These are phyloP conservation scores for Sesamia inferens DNA, from an alignment of 2,888 invertebrate genomes.

Conservation along the genomic window DNA sequence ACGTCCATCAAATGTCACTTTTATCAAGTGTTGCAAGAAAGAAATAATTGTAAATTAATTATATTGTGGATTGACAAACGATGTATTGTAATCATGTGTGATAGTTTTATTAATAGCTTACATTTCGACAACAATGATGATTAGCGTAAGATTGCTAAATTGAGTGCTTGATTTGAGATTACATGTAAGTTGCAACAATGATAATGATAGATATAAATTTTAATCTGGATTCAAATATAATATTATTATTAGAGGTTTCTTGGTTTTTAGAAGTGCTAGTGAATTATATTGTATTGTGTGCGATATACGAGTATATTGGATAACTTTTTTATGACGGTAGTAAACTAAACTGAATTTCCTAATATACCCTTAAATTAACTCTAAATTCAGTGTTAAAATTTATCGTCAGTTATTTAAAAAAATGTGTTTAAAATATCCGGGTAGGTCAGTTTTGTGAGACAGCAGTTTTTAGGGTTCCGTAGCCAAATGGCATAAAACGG, in stretches of 20 bases:
- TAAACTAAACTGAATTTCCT: background rate
- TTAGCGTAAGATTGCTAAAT: slow-evolving; percentile 19
- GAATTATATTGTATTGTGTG: background rate
- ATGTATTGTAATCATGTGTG: slow-evolving; percentile 15
- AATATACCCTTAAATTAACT: background rate
- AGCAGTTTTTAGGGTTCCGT: too few relatives aligned
- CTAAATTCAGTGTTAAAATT: too few relatives aligned
- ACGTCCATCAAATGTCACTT: slow-evolving; percentile 28
- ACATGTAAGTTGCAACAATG: slow-evolving; percentile 3
- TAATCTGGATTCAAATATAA: background rate
- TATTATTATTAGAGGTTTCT: background rate
- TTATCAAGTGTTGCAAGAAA: slow-evolving; percentile 28
- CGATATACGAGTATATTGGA: background rate
- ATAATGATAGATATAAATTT: background rate
- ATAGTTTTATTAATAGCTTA: slow-evolving; percentile 37
- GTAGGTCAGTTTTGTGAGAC: too few relatives aligned
- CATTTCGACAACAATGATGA: slow-evolving; percentile 15
- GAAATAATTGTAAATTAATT: slow-evolving; percentile 32
- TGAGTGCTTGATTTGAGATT: slow-evolving; percentile 26
- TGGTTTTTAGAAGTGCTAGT: background rate
- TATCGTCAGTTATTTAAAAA: too few relatives aligned
- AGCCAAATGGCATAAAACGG: too few relatives aligned
- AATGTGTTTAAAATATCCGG: too few relatives aligned
- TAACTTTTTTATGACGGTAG: background rate
- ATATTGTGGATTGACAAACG: slow-evolving; percentile 35